Evolutionary conservation across 1,140 invertebrate species (phyloP).

Genomic region (Pseudomyrmex gracilis): DNA sequence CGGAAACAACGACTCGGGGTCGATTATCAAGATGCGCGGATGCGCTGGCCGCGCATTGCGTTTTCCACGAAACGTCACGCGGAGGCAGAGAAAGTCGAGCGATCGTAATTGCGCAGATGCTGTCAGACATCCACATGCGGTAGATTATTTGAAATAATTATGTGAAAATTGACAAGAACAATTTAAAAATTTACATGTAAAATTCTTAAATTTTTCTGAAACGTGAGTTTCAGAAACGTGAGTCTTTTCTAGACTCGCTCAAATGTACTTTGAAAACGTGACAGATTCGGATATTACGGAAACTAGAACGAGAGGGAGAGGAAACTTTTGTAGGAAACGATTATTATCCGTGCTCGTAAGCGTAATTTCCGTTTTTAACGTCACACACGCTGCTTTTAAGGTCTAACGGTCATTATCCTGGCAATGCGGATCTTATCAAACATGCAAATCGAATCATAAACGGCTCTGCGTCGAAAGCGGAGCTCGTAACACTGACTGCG

Average conservation of each 20-base stretch:
- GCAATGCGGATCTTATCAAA: constrained; percentile 64
- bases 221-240: too few relatives aligned
- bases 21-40: constrained; percentile 51
- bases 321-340: constrained; percentile 47
- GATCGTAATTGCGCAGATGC: neutral
- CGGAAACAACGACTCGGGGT: constrained; percentile 15
- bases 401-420: constrained; percentile 67
- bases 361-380: constrained; percentile 52
- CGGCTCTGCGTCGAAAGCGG: constrained; percentile 47
- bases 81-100: constrained; percentile 53
- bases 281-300: constrained; percentile 25
- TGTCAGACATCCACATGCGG: neutral
- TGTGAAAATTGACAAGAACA: too few relatives aligned
- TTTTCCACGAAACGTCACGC: constrained; percentile 37
- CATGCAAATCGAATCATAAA: constrained; percentile 70
- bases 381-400: constrained; percentile 68
- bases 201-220: constrained; percentile 2
- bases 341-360: constrained; percentile 38
- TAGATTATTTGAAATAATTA: too few relatives aligned
- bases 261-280: neutral
- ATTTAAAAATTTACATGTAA: too few relatives aligned
- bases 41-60: constrained; percentile 8
- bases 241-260: too few relatives aligned
- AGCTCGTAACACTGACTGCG: constrained; percentile 47
- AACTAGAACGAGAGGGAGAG: constrained; percentile 4